These are phyloP conservation scores for Benthochromis sp. DNA, from an alignment of 2,113 vertebrate genomes.

Conservation along the genomic window DNA sequence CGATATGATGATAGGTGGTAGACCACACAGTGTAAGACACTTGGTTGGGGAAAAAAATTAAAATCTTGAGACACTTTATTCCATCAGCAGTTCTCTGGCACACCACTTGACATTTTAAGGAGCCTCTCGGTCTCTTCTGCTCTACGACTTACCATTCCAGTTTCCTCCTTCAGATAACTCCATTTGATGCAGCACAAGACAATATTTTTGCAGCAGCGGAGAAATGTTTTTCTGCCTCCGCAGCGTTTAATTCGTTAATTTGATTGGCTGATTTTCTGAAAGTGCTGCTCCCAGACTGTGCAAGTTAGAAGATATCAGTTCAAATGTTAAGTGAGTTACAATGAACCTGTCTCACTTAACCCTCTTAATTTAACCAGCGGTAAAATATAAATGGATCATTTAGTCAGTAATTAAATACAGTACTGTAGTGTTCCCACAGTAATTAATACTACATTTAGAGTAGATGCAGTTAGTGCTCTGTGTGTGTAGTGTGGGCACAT, in stretches of 20 bases:
- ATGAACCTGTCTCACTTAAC: conserved; percentile 61
- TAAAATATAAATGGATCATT: conserved; percentile 69
- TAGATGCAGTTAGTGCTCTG: conserved; percentile 40
- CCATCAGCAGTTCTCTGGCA: neutral
- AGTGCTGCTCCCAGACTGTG: conserved; percentile 36
- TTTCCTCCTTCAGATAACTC: neutral
- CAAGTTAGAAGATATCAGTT: conserved; percentile 58
- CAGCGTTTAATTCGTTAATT: conserved; percentile 43
- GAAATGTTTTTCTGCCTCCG: neutral
- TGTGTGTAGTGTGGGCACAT: neutral
- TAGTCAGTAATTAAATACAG: conserved; percentile 70
- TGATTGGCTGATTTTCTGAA: conserved; percentile 48
- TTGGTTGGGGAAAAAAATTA: neutral
- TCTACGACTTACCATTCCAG: neutral
- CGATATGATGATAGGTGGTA: conserved; percentile 7
- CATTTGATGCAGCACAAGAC: neutral
- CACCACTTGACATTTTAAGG: neutral
- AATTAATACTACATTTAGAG: conserved; percentile 68
- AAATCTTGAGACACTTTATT: neutral
- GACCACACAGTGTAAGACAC: conserved; percentile 42
- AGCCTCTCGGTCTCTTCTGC: neutral
- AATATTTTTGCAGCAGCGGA: conserved; percentile 3
- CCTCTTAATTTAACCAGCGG: conserved; percentile 60
- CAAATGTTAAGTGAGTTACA: conserved; percentile 68
- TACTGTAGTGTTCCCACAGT: conserved; percentile 57